Base-by-base conservation (phyloP, 2,113 vertebrate species). In the Oplegnathus fasciatus region DNA sequence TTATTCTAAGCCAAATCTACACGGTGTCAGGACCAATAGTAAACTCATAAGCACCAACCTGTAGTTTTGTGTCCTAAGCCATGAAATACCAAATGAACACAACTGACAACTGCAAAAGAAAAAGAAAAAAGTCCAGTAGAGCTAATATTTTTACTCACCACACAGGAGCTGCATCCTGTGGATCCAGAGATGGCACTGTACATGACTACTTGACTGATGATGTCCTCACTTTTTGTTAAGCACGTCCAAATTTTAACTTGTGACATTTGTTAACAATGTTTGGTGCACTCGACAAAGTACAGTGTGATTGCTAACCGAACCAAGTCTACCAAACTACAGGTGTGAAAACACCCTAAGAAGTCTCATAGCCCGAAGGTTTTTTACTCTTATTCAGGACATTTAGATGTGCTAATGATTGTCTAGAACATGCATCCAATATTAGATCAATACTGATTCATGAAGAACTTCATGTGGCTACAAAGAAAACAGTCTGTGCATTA, bases 401-500 rank as follows among this genome's bases (percentile, higher is more conserved):
- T 74, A 64, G 32, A 68, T 80, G 40, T 72, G 52, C 48, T 66
- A 69, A 74, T 75, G 69, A 85, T 58, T 6, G 52, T 26, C 22
- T 28, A 67, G 42, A 76, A 34, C 78, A 60, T 40, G 17, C 18
- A 24, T 75, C 73, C 50, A 64, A 24, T 68, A 48, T 72, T 37
- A 78, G 48, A 71, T 80, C 84, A 40, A 18, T 66, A 67, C 37
- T 68, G 58, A 83, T 46, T 77, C 18, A 73, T 70, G 48, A 58
- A 44, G 70, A 40, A 34, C 42, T 17, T 60, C 18, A 69, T 22
- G 46, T 46, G 32, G 26, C 11, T 34, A 64, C 28, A 37, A 75
- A 44, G 34, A 30, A 67, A 65, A 24, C 52, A 15, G 26, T 17
- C 57, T 42, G 34, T 17, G 44, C 76, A 67, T 37, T 37, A 37